Percentiles rank a stretch among this genome's conserved stretches.
Conservation (phyloP, 2,797 vertebrate genomes). For the Odontamblyopus rebecca region DNA sequence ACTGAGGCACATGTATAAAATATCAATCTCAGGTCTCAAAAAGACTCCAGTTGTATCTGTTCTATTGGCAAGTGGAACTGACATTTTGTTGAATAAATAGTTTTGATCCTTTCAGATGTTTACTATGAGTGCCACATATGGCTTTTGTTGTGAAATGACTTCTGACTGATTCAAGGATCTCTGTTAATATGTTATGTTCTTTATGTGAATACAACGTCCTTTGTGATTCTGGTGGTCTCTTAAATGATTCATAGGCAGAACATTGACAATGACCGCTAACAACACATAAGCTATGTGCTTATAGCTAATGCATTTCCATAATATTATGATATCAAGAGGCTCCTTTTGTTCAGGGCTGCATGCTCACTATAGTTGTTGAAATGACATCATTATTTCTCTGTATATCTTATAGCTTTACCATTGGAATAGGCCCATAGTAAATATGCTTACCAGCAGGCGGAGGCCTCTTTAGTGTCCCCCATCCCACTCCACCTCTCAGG, state of each 20-base stretch:
- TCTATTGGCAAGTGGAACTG: background rate
- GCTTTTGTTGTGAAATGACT: conserved; percentile 1
- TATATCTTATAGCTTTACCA: conserved; percentile 49
- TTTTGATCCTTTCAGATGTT: conserved; percentile 4
- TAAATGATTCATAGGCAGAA: conserved; percentile 48
- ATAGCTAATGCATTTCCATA: conserved; percentile 54
- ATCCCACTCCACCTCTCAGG: conserved; percentile 52
- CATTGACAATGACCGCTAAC: conserved; percentile 33
- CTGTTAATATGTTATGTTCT: conserved; percentile 43
- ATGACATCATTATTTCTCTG: conserved; percentile 60
- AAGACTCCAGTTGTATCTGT: background rate
- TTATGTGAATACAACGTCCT: conserved; percentile 37
- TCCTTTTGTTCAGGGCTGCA: conserved; percentile 50
- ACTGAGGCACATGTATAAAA: background rate
- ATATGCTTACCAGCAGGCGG: conserved; percentile 62
- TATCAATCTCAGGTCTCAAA: background rate
- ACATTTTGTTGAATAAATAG: background rate
- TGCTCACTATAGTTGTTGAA: conserved; percentile 41
- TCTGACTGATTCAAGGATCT: conserved; percentile 34
- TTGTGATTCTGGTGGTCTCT: conserved; percentile 39
- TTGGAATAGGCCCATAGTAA: conserved; percentile 51
- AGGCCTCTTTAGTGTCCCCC: conserved; percentile 49
- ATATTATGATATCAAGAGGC: conserved; percentile 54
- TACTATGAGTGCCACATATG: background rate
- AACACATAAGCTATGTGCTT: conserved; percentile 19